phyloP scores from a whole-genome alignment of 2,113 vertebrate genomes.

The Dasyprocta punctata region DNA sequence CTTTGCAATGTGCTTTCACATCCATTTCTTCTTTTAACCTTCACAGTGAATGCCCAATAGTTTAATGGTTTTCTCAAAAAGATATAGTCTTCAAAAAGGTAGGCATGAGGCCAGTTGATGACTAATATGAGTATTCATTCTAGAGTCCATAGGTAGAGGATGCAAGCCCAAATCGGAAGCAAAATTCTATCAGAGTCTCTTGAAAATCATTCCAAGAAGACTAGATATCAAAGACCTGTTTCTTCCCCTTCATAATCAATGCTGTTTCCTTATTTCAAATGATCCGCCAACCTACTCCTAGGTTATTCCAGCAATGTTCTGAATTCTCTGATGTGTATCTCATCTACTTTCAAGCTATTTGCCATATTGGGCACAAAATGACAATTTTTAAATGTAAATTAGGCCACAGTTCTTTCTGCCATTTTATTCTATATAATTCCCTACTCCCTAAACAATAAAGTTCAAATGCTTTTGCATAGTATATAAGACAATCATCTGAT shows the following conservation, averaged over 20 bases:
- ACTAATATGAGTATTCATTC: background rate
- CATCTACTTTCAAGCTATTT: background rate
- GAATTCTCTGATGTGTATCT: background rate
- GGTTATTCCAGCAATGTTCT: background rate
- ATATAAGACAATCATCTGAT: background rate
- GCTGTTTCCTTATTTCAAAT: background rate
- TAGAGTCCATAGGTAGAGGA: background rate
- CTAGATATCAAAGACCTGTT: background rate
- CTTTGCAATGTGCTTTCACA: conserved; percentile 58
- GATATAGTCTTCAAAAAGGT: conserved; percentile 27
- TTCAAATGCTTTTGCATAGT: background rate
- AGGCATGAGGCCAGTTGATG: background rate
- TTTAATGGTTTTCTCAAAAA: conserved; percentile 2
- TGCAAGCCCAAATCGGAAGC: background rate
- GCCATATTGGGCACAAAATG: background rate
- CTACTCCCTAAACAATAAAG: background rate
- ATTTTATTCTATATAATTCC: background rate
- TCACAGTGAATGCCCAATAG: background rate
- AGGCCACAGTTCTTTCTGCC: background rate
- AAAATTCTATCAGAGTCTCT: background rate
- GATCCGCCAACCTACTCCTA: background rate
- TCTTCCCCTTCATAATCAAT: background rate
- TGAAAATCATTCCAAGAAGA: background rate
- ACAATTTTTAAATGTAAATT: conserved; percentile 29
- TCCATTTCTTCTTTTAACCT: conserved; percentile 57